A percentile compares a stretch with the other conserved stretches of the same genome.
phyloP scores from a whole-genome alignment of 2,797 vertebrate genomes.

The Apogon hyalosoma region DNA sequence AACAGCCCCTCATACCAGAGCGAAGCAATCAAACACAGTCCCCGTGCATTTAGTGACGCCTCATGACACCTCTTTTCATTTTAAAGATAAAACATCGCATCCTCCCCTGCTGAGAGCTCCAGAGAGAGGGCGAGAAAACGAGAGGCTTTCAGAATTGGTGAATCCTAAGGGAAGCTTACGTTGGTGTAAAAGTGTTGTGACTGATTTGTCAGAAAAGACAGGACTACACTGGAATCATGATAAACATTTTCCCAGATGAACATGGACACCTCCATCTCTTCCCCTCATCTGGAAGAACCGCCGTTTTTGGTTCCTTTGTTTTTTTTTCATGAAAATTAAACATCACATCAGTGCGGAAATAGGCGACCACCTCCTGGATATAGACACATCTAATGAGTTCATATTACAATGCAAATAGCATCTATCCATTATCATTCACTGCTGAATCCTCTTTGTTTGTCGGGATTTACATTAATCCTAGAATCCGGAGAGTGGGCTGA shows the following conservation, averaged over 20 bases:
- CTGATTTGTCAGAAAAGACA: constrained; percentile 61
- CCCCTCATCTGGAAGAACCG: constrained; percentile 44
- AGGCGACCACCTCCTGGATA: constrained; percentile 31
- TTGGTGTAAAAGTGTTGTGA: constrained; percentile 51
- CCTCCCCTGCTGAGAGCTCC: constrained; percentile 45
- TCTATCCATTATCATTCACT: constrained; percentile 59
- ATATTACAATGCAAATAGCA: constrained; percentile 69
- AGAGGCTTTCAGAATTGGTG: constrained; percentile 47
- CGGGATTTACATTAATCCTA: constrained; percentile 67
- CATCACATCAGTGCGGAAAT: constrained; percentile 41
- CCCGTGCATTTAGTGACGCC: constrained; percentile 61
- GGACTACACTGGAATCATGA: constrained; percentile 54
- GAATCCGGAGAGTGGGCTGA: constrained; percentile 47
- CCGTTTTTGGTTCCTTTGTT: neutral
- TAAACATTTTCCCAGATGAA: constrained; percentile 68
- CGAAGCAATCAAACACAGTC: constrained; percentile 69
- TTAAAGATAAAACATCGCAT: constrained; percentile 63
- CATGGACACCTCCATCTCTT: constrained; percentile 66
- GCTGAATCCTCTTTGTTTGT: constrained; percentile 64
- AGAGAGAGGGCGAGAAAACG: constrained; percentile 38
- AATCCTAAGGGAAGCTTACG: constrained; percentile 57
- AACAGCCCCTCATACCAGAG: constrained; percentile 55
- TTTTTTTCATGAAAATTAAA: constrained; percentile 43
- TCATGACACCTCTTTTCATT: constrained; percentile 73
- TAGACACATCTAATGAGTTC: constrained; percentile 50